Evolutionary conservation across 92 coral and sea anemone genomes (phyloP).

Genomic region (Paramuricea clavata): DNA sequence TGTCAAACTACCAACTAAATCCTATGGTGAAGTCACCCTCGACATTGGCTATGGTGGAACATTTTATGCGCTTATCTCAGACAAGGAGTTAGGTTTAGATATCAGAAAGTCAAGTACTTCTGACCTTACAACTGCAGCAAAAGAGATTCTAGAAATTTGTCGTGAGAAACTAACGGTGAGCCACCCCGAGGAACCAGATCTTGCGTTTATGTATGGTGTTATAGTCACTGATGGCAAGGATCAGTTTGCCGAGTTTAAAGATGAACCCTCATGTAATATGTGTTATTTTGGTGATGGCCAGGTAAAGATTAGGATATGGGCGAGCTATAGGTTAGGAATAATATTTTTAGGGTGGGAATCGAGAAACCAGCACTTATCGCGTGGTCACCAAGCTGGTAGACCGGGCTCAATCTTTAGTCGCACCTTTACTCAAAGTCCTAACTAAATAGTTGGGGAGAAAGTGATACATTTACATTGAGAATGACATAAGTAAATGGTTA

Average conservation of each 20-base stretch:
- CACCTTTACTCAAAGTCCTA: too few relatives aligned
- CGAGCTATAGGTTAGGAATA: too few relatives aligned
- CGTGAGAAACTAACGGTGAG: constrained; percentile 74
- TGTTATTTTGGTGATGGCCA: constrained; percentile 92
- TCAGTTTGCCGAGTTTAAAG: constrained; percentile 73
- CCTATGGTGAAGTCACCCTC: constrained; percentile 81
- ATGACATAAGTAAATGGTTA: too few relatives aligned
- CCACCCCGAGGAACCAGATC: constrained; percentile 89
- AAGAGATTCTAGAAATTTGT: constrained; percentile 69
- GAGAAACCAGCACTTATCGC: too few relatives aligned
- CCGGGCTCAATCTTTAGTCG: too few relatives aligned
- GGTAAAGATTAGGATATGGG: too few relatives aligned
- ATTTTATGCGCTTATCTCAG: constrained; percentile 84
- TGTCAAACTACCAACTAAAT: constrained; percentile 76
- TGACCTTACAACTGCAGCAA: constrained; percentile 83
- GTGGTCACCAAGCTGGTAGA: too few relatives aligned
- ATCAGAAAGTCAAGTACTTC: constrained; percentile 70
- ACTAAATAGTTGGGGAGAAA: too few relatives aligned
- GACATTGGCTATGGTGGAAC: constrained; percentile 98
- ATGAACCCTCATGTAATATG: constrained; percentile 80
- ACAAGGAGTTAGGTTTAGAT: constrained; percentile 81
- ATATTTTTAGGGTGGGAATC: too few relatives aligned
- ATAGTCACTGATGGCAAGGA: constrained; percentile 94
- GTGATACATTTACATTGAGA: too few relatives aligned
- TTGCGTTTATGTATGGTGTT: constrained; percentile 91